A percentile compares a stretch with the other conserved stretches of the same genome.
Evolutionary conservation across 2,797 vertebrate genomes (phyloP).

Genomic region (Monodelphis domestica): DNA sequence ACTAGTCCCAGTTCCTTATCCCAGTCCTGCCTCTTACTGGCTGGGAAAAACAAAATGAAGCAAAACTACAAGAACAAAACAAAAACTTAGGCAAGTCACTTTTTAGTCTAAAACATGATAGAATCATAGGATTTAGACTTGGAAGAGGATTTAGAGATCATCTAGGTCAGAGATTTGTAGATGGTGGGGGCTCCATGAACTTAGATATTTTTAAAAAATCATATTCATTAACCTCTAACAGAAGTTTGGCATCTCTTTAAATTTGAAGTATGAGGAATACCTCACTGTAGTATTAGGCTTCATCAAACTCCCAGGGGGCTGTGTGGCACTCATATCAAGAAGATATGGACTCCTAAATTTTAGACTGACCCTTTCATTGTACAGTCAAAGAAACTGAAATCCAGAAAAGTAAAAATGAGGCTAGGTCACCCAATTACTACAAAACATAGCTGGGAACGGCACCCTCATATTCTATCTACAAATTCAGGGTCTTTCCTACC

Average conservation of each 20-base stretch:
- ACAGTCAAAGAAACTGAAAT: not conserved
- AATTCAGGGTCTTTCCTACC: not conserved
- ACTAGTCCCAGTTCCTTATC: not conserved
- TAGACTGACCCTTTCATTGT: not conserved
- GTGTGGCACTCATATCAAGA: no score
- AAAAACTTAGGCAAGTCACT: no score
- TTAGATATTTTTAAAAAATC: not conserved
- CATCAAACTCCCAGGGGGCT: not conserved
- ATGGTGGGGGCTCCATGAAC: not conserved
- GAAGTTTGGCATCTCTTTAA: not conserved
- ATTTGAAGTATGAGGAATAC: not conserved
- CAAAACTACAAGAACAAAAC: not conserved
- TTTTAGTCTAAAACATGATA: not conserved
- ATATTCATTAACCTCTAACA: not conserved
- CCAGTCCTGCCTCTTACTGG: not conserved
- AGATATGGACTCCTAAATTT: not conserved
- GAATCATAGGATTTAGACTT: not conserved
- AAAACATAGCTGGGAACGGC: not conserved
- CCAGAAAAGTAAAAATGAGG: not conserved
- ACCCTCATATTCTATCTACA: not conserved
- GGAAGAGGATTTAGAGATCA: not conserved
- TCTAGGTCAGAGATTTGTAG: not conserved
- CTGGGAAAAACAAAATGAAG: not conserved
- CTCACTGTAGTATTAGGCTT: not conserved
- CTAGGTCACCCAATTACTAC: not conserved